These are phyloP conservation scores for Xiphydria camelus DNA, from an alignment of 2,888 invertebrate species.

Conservation along the genomic window DNA sequence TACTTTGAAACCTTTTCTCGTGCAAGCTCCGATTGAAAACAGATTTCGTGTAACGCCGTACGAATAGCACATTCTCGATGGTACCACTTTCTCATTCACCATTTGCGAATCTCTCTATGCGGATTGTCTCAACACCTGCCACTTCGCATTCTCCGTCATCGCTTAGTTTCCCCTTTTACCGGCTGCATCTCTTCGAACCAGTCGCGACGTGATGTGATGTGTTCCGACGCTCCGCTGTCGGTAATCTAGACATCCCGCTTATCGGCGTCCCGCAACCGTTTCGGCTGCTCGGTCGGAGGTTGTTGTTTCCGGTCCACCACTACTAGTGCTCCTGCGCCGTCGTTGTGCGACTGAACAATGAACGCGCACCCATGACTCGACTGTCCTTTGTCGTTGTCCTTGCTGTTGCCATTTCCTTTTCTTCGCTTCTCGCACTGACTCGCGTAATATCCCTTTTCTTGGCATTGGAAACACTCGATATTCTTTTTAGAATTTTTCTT, in stretches of 20 bases:
- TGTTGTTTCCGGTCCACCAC: background rate
- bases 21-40: constrained; percentile 43
- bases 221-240: constrained; percentile 31
- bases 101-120: constrained; percentile 27
- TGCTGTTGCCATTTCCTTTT: constrained; percentile 3
- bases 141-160: constrained; percentile 28
- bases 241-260: constrained; percentile 25
- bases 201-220: constrained; percentile 25
- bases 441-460: background rate
- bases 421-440: background rate
- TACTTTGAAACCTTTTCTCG: constrained; percentile 27
- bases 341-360: constrained; percentile 2
- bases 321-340: background rate
- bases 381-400: constrained; percentile 9
- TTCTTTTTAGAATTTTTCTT: background rate
- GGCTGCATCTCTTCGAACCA: constrained; percentile 21
- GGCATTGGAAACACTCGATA: background rate
- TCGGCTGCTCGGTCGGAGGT: constrained; percentile 11
- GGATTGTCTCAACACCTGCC: constrained; percentile 29
- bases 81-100: constrained; percentile 28
- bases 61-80: constrained; percentile 35
- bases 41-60: constrained; percentile 45
- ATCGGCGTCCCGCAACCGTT: constrained; percentile 6
- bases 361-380: constrained; percentile 1
- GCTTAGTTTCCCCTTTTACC: constrained; percentile 21